A percentile compares a stretch with the other conserved stretches of the same genome.
Conservation (phyloP, 2,797 vertebrate species). For the Anableps anableps region DNA sequence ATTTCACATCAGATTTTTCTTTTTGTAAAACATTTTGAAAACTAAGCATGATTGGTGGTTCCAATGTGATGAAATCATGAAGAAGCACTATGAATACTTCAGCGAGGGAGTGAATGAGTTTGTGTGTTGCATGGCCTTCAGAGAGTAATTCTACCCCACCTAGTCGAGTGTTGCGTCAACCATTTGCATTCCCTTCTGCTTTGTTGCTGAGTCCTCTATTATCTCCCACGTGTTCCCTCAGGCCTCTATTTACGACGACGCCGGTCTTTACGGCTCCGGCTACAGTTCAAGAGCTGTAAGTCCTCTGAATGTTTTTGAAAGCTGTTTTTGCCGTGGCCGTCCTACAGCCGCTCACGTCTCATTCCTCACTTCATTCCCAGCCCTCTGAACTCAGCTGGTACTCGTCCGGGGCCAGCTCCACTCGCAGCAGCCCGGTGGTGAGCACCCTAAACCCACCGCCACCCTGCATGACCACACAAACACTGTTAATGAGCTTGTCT, state of each 20-base stretch:
- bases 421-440: conserved; percentile 93
- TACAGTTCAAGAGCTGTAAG: conserved; percentile 90
- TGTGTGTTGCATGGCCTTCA: conserved; percentile 32
- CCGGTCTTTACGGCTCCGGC: conserved; percentile 81
- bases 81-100: background rate
- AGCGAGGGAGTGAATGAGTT: background rate
- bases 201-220: conserved; percentile 64
- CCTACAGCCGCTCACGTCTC: conserved; percentile 21
- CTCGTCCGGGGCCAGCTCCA: conserved; percentile 90
- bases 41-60: background rate
- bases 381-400: conserved; percentile 94
- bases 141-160: conserved; percentile 18
- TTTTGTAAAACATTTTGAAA: background rate
- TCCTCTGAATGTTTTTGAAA: conserved; percentile 55
- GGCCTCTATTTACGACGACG: conserved; percentile 85
- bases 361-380: conserved; percentile 73
- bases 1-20: background rate
- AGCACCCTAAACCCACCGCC: conserved; percentile 69
- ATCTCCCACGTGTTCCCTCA: conserved; percentile 76
- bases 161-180: conserved; percentile 16
- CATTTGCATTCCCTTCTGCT: conserved; percentile 30
- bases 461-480: conserved; percentile 56
- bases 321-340: background rate
- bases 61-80: background rate
- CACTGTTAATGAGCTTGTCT: conserved; percentile 33